A percentile compares a stretch with the other conserved stretches of the same genome.
These are phyloP conservation scores for Thamnaconus septentrionalis DNA, from an alignment of 2,113 vertebrate species.

Conservation along the genomic window DNA sequence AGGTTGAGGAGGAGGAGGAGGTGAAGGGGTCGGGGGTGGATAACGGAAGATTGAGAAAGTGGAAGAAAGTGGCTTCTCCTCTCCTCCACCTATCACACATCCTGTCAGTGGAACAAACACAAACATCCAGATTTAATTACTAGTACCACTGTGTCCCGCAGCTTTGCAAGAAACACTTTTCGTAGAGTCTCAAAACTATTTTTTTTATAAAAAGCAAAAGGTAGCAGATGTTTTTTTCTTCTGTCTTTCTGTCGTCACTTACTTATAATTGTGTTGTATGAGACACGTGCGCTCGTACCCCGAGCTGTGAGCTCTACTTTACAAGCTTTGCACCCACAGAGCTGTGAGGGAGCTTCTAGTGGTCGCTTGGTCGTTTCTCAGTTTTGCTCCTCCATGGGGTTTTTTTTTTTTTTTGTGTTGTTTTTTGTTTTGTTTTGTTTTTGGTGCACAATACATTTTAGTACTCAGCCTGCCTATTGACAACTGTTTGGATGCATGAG, in stretches of 20 bases:
- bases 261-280: constrained; percentile 48
- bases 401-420: constrained; percentile 12
- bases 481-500: constrained; percentile 3
- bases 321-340: constrained; percentile 34
- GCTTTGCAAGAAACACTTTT: not conserved
- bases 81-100: constrained; percentile 46
- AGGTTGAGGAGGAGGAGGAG: too few relatives aligned
- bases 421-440: too few relatives aligned
- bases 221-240: constrained; percentile 28
- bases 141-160: constrained; percentile 45
- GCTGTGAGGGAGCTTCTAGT: constrained; percentile 25
- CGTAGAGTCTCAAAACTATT: not conserved
- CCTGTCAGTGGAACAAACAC: constrained; percentile 57
- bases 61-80: too few relatives aligned
- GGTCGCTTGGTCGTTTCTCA: constrained; percentile 17
- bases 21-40: constrained; percentile 7
- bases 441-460: constrained; percentile 1
- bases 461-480: constrained; percentile 10
- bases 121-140: constrained; percentile 58
- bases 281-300: constrained; percentile 43
- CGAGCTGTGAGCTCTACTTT: not conserved
- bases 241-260: constrained; percentile 19
- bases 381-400: constrained; percentile 17
- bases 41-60: constrained; percentile 32
- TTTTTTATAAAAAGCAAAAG: not conserved